Base-by-base conservation (phyloP, 2,888 invertebrate genomes). In the Drosophila imparisetae region DNA sequence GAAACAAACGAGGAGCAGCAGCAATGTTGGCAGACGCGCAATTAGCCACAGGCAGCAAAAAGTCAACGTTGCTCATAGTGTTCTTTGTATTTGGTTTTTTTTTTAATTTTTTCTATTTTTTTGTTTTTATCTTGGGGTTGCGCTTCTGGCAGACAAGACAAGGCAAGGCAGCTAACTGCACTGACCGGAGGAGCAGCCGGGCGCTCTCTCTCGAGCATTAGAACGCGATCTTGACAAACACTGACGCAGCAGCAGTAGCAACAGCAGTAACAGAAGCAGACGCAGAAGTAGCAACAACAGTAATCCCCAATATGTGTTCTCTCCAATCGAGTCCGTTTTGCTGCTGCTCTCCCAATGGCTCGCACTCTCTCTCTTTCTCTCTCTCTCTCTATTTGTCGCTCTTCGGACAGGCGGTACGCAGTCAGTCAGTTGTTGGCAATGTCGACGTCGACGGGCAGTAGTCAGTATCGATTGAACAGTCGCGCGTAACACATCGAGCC, bases 381-480 rank as follows among this genome's bases (percentile, higher is more conserved):
- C 48, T 30, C 54, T 24, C 58, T 27, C 10, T 53, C 34, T 18
- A n/a, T 27, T 13, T 38, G 27, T 5, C n/a, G 38, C 55, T 55
- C 38, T 55, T 38, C n/a, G 13, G 13, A 7, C 38, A 38, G 27
- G 38, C 55, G 55, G 50, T 65, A 77, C 67, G 59, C 72, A 69
- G 69, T 59, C 72, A 69, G 69, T 59, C 61, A 72, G 52, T 48
- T 65, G 66, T 48, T 65, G 63, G 60, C 78, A 66, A 65, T 57
- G 54, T 61, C 66, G 50, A 68, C 59, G 60, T 62, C 61, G 67
- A 75, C 75, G 63, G 77, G 50, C 69, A 80, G 57, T 57, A 80
- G 42, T 57, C 75, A 86, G 86, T 86, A 88, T 86, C 89, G 86
- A 89, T 86, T 86, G 89, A 84, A 84, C 86, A 86, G 86, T 82